A percentile compares a stretch with the other conserved stretches of the same genome.
These are phyloP conservation scores for Frieseomelitta varia DNA, from an alignment of 1,140 invertebrate genomes.

Conservation along the genomic window DNA sequence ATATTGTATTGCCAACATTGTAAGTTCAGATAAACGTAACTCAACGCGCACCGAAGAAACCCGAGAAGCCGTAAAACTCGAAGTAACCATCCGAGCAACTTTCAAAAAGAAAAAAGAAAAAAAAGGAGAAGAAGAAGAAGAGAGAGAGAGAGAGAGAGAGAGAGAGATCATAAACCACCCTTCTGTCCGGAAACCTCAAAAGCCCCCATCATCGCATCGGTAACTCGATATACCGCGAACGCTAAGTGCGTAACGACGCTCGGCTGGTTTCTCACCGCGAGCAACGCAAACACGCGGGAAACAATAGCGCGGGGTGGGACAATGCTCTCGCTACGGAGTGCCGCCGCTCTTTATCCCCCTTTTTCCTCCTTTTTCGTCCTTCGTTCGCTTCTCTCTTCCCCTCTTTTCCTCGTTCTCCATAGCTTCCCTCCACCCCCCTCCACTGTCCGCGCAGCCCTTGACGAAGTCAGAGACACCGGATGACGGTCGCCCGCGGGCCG, in stretches of 20 bases:
- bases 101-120: background rate
- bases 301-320: conserved; percentile 18
- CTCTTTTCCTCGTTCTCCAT: no score
- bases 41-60: no score
- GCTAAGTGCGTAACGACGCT: background rate
- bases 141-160: background rate
- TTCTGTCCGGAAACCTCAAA: background rate
- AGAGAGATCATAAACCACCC: background rate
- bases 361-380: background rate
- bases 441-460: background rate
- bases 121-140: no score
- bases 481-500: conserved; percentile 70
- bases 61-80: no score
- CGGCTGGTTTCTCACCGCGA: conserved; percentile 1
- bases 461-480: conserved; percentile 61
- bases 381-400: background rate
- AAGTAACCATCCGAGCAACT: background rate
- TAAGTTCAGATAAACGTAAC: no score
- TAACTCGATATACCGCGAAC: conserved; percentile 16
- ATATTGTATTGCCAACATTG: no score
- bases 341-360: conserved; percentile 3
- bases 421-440: background rate
- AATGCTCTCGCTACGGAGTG: background rate
- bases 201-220: background rate
- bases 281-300: conserved; percentile 18